Evolutionary conservation across 2,113 vertebrate species (phyloP).

Genomic region (Tachysurus fulvidraco): DNA sequence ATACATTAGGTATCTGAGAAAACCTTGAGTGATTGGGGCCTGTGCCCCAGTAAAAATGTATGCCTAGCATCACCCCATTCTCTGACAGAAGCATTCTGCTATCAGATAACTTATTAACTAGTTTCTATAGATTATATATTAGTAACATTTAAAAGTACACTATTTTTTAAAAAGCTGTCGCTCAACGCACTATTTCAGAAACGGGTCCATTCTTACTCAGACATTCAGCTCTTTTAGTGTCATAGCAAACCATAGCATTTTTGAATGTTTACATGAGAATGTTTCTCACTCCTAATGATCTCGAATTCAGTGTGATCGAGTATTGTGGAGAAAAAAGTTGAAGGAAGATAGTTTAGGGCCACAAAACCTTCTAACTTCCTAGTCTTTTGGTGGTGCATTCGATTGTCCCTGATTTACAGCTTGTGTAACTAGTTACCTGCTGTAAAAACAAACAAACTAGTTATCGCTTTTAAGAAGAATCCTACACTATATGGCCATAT

Average conservation of each 20-base stretch:
- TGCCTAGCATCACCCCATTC: not conserved
- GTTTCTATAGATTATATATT: not conserved
- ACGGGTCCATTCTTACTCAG: not conserved
- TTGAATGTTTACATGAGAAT: not conserved
- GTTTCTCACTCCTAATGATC: not conserved
- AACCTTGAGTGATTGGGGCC: no score
- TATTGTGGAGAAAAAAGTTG: not conserved
- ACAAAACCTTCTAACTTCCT: not conserved
- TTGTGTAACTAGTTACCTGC: not conserved
- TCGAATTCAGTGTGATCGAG: not conserved
- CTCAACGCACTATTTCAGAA: not conserved
- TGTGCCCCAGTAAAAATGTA: no score
- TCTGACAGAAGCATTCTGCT: not conserved
- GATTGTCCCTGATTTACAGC: not conserved
- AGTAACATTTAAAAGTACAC: no score
- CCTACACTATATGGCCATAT: not conserved
- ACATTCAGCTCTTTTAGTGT: not conserved
- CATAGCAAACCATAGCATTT: not conserved
- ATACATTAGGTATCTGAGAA: no score
- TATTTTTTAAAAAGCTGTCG: no score
- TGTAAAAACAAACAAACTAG: no score
- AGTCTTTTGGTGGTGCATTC: not conserved
- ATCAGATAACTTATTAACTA: not conserved
- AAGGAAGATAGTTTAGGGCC: not conserved
- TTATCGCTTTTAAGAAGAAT: not conserved